Base-by-base conservation (phyloP, 1,140 invertebrate species). In the Onthophagus taurus region DNA sequence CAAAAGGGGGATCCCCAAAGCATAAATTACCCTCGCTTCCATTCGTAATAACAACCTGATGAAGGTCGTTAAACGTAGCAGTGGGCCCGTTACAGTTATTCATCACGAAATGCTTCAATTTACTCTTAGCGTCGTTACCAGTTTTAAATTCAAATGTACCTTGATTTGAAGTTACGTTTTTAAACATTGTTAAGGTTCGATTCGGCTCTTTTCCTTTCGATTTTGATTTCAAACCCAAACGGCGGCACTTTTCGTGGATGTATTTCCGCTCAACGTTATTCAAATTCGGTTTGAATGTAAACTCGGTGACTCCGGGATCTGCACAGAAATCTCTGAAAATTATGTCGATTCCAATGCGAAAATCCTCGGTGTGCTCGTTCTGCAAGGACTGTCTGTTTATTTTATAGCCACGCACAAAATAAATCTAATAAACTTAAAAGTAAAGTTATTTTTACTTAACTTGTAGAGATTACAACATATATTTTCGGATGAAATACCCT, bases 211-310 rank as follows among this genome's bases (percentile, higher is more conserved):
- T 81, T 12, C 79, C 81, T 44, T 54, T 45, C 26, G 58, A 59
- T 59, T 78, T 80, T 3, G 81, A 80, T 53, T 79, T 76, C 9
- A 86, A 55, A n/a, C 77, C 78, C 47, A 77, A 58, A 42, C 69
- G 54, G 38, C 47, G 55, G 2, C 68, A 74, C 26, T 81, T 61
- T 44, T 72, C 61, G 61, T 86, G 83, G 41, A 86, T 72, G 60
- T 82, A 85, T 26, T 76, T 79, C 59, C 83, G 66, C 60, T 86
- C 79, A 37, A 72, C 71, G 8, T 77, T 74, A 24, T 72, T 78
- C 31, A 85, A 72, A 2, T 77, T 78, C 12, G 78, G 74, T 14
- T 81, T 80, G 66, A 84, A 83, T 12, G 49, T 48, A 14, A 41
- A 23, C 7, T 41, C 21, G 4, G 18, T 11, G 3, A 26, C 23